Evolutionary conservation across 92 coral and sea anemone species (phyloP).

Genomic region (Porites evermanni): DNA sequence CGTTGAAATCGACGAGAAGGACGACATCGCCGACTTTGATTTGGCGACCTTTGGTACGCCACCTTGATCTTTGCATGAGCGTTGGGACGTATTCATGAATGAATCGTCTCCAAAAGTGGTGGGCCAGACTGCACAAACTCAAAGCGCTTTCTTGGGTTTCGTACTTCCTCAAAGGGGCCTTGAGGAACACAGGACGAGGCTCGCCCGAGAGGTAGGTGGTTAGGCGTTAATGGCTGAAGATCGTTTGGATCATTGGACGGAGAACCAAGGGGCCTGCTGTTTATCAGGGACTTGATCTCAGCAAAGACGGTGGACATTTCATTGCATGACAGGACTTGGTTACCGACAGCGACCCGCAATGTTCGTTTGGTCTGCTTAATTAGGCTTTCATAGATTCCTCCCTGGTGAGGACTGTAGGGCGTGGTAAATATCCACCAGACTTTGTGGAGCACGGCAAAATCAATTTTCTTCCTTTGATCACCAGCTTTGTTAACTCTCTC

Average conservation of each 20-base stretch:
- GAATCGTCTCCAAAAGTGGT: conserved; percentile 63
- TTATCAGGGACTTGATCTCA: conserved; percentile 49
- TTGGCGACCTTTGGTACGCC: conserved; percentile 45
- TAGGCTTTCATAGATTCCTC: conserved; percentile 57
- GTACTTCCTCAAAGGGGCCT: conserved; percentile 48
- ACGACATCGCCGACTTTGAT: conserved; percentile 49
- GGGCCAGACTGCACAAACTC: conserved; percentile 48
- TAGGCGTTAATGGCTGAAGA: conserved; percentile 55
- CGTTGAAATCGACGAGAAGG: conserved; percentile 55
- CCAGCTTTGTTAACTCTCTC: conserved; percentile 40
- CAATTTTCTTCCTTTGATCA: conserved; percentile 35
- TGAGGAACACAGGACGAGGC: conserved; percentile 55
- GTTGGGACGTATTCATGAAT: conserved; percentile 44
- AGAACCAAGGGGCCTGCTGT: conserved; percentile 51
- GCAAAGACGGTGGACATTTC: conserved; percentile 53
- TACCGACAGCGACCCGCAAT: conserved; percentile 16
- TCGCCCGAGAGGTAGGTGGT: conserved; percentile 59
- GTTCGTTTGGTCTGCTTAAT: conserved; percentile 43
- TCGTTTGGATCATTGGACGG: conserved; percentile 51
- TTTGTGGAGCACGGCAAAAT: conserved; percentile 57
- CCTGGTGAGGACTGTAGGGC: conserved; percentile 62
- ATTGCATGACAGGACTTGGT: conserved; percentile 49
- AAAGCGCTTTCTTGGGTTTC: conserved; percentile 48
- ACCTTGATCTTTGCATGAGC: conserved; percentile 39
- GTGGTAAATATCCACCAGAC: conserved; percentile 57